These are phyloP conservation scores for Butastur rufipennis DNA, from an alignment of 2,113 vertebrate genomes.

Conservation along the genomic window DNA sequence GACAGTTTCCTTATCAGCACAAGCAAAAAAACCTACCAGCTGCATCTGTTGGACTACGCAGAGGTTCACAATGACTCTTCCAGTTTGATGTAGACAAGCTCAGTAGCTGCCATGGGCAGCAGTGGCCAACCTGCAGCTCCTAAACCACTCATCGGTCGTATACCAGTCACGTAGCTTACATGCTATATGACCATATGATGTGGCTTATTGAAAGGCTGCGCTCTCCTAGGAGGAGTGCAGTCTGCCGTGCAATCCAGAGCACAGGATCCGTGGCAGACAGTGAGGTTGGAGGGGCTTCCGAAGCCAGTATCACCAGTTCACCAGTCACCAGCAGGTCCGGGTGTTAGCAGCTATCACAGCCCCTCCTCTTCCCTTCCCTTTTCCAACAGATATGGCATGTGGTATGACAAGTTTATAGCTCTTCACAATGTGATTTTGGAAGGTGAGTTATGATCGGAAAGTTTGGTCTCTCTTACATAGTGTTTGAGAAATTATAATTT, in stretches of 20 bases:
- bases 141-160: accelerated
- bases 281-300: background rate
- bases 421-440: accelerated
- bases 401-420: background rate
- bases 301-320: accelerated
- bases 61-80: background rate
- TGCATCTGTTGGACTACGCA: background rate
- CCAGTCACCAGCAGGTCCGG: background rate
- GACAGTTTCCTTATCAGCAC: background rate
- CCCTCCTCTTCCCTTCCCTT: background rate
- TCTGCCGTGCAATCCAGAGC: background rate
- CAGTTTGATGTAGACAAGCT: background rate
- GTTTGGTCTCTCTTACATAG: background rate
- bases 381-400: accelerated
- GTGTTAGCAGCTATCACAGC: background rate
- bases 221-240: background rate
- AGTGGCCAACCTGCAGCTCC: background rate
- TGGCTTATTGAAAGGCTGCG: too few relatives aligned
- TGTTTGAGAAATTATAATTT: background rate
- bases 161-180: accelerated
- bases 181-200: accelerated
- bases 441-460: background rate
- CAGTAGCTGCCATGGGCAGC: accelerated
- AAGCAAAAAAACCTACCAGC: background rate
- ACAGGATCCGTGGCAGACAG: background rate